Conservation (phyloP, 2,113 vertebrate species). For the Crotalus helleri region DNA sequence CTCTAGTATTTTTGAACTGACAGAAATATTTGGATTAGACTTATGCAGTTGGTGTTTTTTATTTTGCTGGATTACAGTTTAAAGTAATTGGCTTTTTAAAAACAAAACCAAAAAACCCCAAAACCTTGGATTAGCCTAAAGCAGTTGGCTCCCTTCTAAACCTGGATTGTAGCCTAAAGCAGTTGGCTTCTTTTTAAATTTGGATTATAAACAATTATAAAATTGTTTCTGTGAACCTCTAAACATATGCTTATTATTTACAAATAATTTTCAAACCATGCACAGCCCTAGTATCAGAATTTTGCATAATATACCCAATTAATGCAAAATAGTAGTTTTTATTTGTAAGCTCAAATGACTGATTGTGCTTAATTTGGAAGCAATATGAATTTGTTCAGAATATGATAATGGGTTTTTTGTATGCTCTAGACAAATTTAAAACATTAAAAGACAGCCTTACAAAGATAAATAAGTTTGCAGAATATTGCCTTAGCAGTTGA, state of each 20-base stretch:
- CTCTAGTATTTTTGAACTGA: too few relatives aligned
- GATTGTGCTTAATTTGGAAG: background rate
- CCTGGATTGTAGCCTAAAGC: too few relatives aligned
- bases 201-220: too few relatives aligned
- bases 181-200: too few relatives aligned
- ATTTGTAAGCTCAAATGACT: background rate
- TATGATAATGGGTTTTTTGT: background rate
- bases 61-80: too few relatives aligned
- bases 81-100: too few relatives aligned
- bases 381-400: background rate
- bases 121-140: too few relatives aligned
- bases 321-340: background rate
- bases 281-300: background rate
- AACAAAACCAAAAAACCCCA: too few relatives aligned
- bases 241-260: background rate
- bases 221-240: background rate
- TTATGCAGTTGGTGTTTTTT: too few relatives aligned
- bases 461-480: background rate
- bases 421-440: background rate
- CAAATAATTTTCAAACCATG: background rate
- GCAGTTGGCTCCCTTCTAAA: too few relatives aligned
- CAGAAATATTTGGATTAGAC: too few relatives aligned
- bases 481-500: background rate
- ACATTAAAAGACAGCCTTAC: background rate
- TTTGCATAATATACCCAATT: background rate